Base-by-base conservation (phyloP, 1,140 invertebrate genomes). In the Akabosia matsudoensis region DNA sequence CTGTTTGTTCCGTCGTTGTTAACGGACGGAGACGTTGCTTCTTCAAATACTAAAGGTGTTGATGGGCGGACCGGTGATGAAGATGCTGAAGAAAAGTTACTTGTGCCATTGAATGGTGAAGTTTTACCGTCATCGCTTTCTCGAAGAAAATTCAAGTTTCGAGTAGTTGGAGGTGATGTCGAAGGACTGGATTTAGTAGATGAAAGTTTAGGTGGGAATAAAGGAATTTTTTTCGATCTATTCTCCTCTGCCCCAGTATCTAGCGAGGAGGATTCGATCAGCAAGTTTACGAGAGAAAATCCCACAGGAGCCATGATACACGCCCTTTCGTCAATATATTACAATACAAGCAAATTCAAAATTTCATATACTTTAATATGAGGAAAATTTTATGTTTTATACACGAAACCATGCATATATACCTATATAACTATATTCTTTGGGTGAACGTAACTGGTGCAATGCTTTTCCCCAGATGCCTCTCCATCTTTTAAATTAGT, bases 231-330 rank as follows among this genome's bases (percentile, higher is more conserved):
- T 28, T 67, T 67, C 22, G 61, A 14, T 31, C 7, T 3, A 7
- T 30, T 24, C 1, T 30, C 30, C 24, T 67, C 61, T 30, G 61
- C 10, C 28, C 3, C 26, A 30, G 1, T 30, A 67, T 30, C 22
- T 24, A 67, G 24, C 14, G 61, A 67, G 30, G 61, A 67, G 31
- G 61, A 67, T 67, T 67, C 61, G 61, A 67, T 67, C 61, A 67
- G 61, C 61, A 67, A 67, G 61, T 67, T 67, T 67, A 67, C 26
- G 31, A 67, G 61, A 67, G 61, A 67, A 30, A 67, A 14, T 67
- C 61, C 61, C 61, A 67, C 28, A 67, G 61, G 61, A 67, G 61
- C 61, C 61, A 67, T 67, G 61, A 67, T 67, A 30, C 61, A 24
- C 10, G 37, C 18, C 37, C 37, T 45, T 45, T 10, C 18, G n/a